A percentile compares a stretch with the other conserved stretches of the same genome.
Evolutionary conservation across 2,888 invertebrate genomes (phyloP).

Genomic region (Anaspis maculata): DNA sequence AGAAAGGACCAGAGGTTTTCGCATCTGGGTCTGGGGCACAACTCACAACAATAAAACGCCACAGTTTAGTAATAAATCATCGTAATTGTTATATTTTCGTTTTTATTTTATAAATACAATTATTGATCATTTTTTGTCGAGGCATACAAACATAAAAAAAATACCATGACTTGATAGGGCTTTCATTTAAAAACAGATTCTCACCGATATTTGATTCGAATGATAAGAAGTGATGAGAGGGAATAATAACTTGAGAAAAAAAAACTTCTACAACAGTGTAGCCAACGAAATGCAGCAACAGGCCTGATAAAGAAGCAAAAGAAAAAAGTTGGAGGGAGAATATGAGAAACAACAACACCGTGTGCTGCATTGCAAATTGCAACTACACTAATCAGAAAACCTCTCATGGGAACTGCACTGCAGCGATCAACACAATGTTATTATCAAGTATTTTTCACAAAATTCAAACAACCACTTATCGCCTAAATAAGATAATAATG

Average conservation of each 20-base stretch:
- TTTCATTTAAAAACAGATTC: slow-evolving; percentile 11
- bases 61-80: slow-evolving; percentile 1
- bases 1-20: too few species aligned
- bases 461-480: slow-evolving; percentile 18
- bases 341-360: slow-evolving; percentile 5
- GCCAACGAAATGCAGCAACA: too few species aligned
- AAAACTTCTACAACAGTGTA: too few species aligned
- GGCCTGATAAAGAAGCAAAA: slow-evolving; percentile 6
- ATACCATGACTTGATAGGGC: slow-evolving; percentile 10
- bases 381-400: slow-evolving; percentile 3
- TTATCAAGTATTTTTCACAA: slow-evolving; percentile 7
- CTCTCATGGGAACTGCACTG: slow-evolving; percentile 15
- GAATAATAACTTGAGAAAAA: too few species aligned
- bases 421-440: slow-evolving; percentile 15
- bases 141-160: slow-evolving; percentile 25
- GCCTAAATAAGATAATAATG: slow-evolving; percentile 14
- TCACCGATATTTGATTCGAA: slow-evolving; percentile 6
- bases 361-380: slow-evolving; percentile 6
- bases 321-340: slow-evolving; percentile 1
- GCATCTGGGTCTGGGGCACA: too few species aligned
- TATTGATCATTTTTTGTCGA: too few species aligned
- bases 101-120: slow-evolving; percentile 21
- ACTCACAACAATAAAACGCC: too few species aligned
- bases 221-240: slow-evolving; percentile 3
- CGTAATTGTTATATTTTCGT: slow-evolving; percentile 18